Conservation (phyloP, 2,797 vertebrate genomes). For the Molossus molossus region DNA sequence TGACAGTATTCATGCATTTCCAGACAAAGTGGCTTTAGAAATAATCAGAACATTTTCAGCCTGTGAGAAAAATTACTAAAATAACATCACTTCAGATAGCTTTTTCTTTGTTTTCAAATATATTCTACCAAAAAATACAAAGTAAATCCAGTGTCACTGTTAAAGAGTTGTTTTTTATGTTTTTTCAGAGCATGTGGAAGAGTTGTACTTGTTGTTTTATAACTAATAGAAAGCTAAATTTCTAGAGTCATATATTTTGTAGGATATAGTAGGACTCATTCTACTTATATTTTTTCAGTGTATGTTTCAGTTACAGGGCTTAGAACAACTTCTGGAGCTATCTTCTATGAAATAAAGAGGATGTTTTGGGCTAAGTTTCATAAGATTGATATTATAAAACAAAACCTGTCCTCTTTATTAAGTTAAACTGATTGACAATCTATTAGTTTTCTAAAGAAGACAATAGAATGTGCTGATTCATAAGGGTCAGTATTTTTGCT, state of each 20-base stretch:
- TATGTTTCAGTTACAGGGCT: not conserved
- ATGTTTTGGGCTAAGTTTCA: slow-evolving; percentile 16
- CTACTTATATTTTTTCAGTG: not conserved
- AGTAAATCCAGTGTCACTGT: not conserved
- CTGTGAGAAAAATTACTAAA: not conserved
- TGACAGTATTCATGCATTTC: not conserved
- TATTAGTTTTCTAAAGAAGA: slow-evolving; percentile 30
- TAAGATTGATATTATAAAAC: not conserved
- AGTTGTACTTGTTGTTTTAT: not conserved
- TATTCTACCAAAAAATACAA: not conserved
- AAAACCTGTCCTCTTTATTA: slow-evolving; percentile 27
- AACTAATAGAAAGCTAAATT: slow-evolving; percentile 17
- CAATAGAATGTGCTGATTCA: not conserved
- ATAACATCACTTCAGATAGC: not conserved
- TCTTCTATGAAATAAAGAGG: slow-evolving; percentile 15
- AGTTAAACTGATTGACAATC: not conserved
- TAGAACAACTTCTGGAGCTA: not conserved
- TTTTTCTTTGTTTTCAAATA: slow-evolving; percentile 35
- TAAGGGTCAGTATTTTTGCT: not conserved
- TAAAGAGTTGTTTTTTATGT: not conserved
- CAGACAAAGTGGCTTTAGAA: slow-evolving; percentile 23
- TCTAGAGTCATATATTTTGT: not conserved
- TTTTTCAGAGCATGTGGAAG: not conserved
- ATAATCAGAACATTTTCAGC: not conserved
- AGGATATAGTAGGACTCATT: not conserved